Conservation (phyloP, 2,888 invertebrate genomes). For the Rotaria macrura region DNA sequence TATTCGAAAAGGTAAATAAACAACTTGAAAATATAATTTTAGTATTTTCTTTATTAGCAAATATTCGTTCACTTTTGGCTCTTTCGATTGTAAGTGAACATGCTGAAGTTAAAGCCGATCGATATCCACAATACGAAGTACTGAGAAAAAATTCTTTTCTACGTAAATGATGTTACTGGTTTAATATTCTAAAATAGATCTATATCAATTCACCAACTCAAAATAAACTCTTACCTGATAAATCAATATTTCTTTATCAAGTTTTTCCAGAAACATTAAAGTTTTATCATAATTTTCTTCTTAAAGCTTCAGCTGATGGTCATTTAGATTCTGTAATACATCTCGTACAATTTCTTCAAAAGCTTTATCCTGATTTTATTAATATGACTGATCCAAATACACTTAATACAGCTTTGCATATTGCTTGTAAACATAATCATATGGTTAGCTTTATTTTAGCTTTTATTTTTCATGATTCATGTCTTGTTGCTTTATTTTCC, state of each 20-base stretch:
- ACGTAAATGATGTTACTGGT: too few species aligned
- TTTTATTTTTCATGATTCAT: neutral
- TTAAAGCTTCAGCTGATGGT: slow-evolving; percentile 43
- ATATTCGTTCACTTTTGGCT: neutral
- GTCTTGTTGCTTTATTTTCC: slow-evolving; percentile 24
- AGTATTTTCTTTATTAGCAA: slow-evolving; percentile 33
- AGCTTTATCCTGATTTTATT: slow-evolving; percentile 41
- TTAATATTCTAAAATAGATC: slow-evolving; percentile 38
- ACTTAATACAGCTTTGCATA: slow-evolving; percentile 44
- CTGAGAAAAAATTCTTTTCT: neutral
- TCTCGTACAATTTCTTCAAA: slow-evolving; percentile 45
- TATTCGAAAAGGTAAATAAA: neutral
- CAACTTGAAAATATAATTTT: neutral
- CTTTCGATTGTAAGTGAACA: neutral
- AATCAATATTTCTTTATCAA: slow-evolving; percentile 45
- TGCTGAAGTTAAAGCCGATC: neutral
- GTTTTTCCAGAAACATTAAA: slow-evolving; percentile 45
- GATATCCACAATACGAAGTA: slow-evolving; percentile 20
- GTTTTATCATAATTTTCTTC: slow-evolving; percentile 43
- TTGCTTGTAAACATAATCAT: slow-evolving; percentile 43
- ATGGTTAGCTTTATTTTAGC: slow-evolving; percentile 37
- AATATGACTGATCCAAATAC: slow-evolving; percentile 44
- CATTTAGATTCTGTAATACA: slow-evolving; percentile 44
- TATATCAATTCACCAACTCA: slow-evolving; percentile 44
- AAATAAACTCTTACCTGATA: slow-evolving; percentile 43